Evolutionary conservation across 2,113 vertebrate species (phyloP), one percentile per base, ranked within the genome.

Genomic region (Rhea americana): DNA sequence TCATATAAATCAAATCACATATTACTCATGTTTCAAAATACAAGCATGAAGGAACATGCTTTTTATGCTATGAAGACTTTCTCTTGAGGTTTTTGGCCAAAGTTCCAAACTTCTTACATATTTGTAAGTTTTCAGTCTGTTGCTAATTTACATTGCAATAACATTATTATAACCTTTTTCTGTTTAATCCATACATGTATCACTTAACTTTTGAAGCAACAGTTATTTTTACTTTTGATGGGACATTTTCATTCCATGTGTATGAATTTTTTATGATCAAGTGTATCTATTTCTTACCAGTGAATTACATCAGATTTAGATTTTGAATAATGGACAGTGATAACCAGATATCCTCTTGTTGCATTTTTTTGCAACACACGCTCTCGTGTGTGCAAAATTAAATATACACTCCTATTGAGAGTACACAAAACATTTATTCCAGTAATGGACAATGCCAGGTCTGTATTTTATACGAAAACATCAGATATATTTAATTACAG

Each of bases 31-130:
- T 97, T 97, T 97, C 90, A 94, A 90, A 96, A 94, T 93, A 95
- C 87, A 97, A 25, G 97, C 95, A 77, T 97, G 97, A 98, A 98
- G 96, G 96, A 98, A 96, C 85, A 93, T 94, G 96, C 94, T 74
- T 95, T 95, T 97, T 97, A 93, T 63, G 81, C 93, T 97, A 95
- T 94, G 95, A 97, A 97, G 97, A 95, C 71, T 80, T 96, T 88
- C 82, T 97, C 65, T 95, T 91, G 89, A 95, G 90, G 89, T 95
- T 89, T 79, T 95, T 97, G 93, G 97, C 93, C 91, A 93, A 93
- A 97, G 87, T 96, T 97, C 87, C 87, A 95, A 94, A 96, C 68
- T 87, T 92, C 62, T 45, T 95, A 96, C 73, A 63, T 91, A 56
- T 83, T 58, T 96, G 92, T 97, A 77, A 24, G 17, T 90, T 91